Evolutionary conservation across 2,888 invertebrate species (phyloP), one percentile per base, ranked within the genome.

Genomic region (Morpho deidamia): DNA sequence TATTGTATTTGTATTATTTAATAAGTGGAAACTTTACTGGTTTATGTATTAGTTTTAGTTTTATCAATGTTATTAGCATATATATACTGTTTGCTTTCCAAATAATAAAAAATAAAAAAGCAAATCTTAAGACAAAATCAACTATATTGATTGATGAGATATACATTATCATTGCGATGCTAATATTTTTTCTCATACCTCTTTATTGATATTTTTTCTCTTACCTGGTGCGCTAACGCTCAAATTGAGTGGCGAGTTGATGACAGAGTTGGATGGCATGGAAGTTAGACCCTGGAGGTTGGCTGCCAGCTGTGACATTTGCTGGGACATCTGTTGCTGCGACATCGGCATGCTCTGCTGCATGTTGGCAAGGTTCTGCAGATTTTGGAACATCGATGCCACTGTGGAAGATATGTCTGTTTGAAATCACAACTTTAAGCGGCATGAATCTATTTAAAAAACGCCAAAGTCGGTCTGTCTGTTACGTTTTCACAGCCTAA

Each of bases 221-320:
- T 72, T 72, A 90, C 89, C 89, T 69, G 89, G 89, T 9, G 88
- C 90, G 71, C 94, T 94, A 68, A 96, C 94, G 79, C 95, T 96
- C 69, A 96, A 90, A 84, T 96, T 96, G 68, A 96, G 91, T 35
- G 96, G 96, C 55, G 95, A 94, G 82, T 95, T 94, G 84, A 94
- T 94, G 72, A 94, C 93, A 55, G 92, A 91, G 63, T 91, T 91
- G 64, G 94, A 93, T 68, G 94, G 93, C 81, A 95, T 91, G 61
- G 94, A 93, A 58, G 95, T 94, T 68, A 96, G 86, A 72, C 94
- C 95, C 85, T 96, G 95, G 57, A 96, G 92, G 83, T 95, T 96
- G 52, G 90, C 90, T 1, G 90, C 90, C 55, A 90, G 75, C 63
- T 90, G 90, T 8, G 87, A 83, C 89, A 90, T 89, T 67, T 90